Conservation (phyloP, 1,140 invertebrate genomes). For the Pogonomyrmex californicus region DNA sequence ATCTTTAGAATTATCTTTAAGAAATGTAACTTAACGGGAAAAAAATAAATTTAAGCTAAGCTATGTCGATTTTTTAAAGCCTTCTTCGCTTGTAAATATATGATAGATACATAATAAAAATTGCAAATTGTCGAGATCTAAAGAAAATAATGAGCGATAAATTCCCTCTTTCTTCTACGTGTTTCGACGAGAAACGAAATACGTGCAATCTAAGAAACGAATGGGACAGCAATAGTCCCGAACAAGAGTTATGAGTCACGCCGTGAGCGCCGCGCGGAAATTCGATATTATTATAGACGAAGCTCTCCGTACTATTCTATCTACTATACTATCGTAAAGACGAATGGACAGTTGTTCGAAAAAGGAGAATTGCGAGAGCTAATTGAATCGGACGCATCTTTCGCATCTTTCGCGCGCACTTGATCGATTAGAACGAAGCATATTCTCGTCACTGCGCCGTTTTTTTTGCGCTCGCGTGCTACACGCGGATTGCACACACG, state of each 20-base stretch:
- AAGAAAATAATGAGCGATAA: slow-evolving; percentile 11
- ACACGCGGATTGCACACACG: slow-evolving; percentile 30
- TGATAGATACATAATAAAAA: not conserved
- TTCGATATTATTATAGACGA: slow-evolving; percentile 60
- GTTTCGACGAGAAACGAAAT: slow-evolving; percentile 21
- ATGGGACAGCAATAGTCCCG: slow-evolving; percentile 33
- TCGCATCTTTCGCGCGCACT: not conserved
- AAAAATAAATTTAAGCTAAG: not conserved
- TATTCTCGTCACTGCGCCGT: not conserved
- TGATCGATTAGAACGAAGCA: slow-evolving; percentile 55
- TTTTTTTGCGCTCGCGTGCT: slow-evolving; percentile 16
- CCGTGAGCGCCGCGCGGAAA: slow-evolving; percentile 10
- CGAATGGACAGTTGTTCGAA: slow-evolving; percentile 53
- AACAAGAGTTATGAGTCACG: slow-evolving; percentile 43
- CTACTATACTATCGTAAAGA: not conserved
- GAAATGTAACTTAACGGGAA: not conserved
- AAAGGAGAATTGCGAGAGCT: slow-evolving; percentile 66
- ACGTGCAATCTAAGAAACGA: slow-evolving; percentile 38
- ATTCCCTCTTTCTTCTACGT: not conserved
- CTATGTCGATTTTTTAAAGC: not conserved
- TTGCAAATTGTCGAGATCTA: not conserved
- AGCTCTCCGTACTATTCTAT: not conserved
- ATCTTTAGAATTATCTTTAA: not conserved
- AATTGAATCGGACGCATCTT: slow-evolving; percentile 25
- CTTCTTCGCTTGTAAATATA: not conserved